phyloP scores from a whole-genome alignment of 2,888 invertebrate genomes.

The Xylocampa areola region DNA sequence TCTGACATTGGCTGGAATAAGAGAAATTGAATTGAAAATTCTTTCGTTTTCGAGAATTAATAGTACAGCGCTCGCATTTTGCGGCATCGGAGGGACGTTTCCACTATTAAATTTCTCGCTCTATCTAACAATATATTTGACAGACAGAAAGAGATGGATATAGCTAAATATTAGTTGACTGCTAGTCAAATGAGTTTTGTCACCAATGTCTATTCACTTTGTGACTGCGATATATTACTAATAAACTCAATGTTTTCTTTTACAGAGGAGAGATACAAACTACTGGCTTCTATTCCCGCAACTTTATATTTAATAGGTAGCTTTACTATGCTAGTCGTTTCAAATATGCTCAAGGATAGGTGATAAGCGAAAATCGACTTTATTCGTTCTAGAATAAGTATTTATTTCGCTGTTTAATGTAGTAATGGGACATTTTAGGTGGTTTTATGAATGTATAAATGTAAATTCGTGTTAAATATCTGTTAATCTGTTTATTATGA shows the following conservation, averaged over 20 bases:
- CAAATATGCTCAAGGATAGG: conserved; percentile 77
- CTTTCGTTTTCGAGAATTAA: too few relatives aligned
- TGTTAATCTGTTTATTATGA: conserved; percentile 1
- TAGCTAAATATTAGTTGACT: too few relatives aligned
- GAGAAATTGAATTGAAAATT: too few relatives aligned
- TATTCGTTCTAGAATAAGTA: conserved; percentile 53
- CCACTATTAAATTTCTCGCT: too few relatives aligned
- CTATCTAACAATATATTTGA: too few relatives aligned
- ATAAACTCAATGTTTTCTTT: conserved; percentile 69
- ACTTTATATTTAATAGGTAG: conserved; percentile 93
- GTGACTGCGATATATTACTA: not conserved
- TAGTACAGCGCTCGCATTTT: too few relatives aligned
- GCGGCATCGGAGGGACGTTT: too few relatives aligned
- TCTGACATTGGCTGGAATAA: too few relatives aligned
- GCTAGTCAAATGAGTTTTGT: too few relatives aligned
- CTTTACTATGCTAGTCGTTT: conserved; percentile 91
- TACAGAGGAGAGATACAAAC: conserved; percentile 94
- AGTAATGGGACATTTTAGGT: conserved; percentile 15
- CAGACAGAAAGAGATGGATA: too few relatives aligned
- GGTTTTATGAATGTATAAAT: conserved; percentile 25
- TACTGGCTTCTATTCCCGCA: conserved; percentile 94
- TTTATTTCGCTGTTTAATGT: conserved; percentile 41
- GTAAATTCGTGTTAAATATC: conserved; percentile 5
- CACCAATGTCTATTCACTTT: too few relatives aligned
- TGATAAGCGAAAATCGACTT: conserved; percentile 70